Conservation (phyloP, 2,113 vertebrate species). For the Todiramphus saurophagus region DNA sequence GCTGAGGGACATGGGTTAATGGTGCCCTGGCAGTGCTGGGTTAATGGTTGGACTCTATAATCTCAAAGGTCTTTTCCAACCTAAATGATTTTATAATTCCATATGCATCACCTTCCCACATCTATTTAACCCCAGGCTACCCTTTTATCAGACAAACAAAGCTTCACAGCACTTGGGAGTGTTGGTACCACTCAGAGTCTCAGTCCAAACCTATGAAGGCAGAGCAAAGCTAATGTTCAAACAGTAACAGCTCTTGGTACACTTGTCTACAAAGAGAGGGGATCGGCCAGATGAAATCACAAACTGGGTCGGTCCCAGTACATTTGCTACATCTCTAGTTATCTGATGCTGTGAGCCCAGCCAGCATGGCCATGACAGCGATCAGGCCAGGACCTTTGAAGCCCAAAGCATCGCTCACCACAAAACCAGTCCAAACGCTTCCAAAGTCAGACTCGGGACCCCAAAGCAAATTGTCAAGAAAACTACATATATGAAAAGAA, state of each 20-base stretch:
- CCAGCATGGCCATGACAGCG: neutral
- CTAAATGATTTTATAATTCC: neutral
- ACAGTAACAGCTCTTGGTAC: neutral
- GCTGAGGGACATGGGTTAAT: neutral
- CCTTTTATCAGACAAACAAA: neutral
- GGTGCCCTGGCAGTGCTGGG: neutral
- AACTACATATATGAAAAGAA: neutral
- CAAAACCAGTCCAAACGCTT: fast-evolving
- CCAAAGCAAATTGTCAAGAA: neutral
- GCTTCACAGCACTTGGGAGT: fast-evolving
- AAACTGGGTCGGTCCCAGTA: fast-evolving
- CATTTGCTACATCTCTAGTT: neutral
- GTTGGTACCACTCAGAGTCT: neutral
- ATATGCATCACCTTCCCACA: neutral
- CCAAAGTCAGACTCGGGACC: neutral
- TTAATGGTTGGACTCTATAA: neutral
- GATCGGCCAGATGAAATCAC: neutral
- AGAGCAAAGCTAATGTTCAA: neutral
- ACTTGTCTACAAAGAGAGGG: neutral
- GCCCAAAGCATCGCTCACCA: neutral
- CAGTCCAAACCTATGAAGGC: neutral
- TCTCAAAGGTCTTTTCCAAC: neutral
- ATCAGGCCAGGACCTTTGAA: neutral
- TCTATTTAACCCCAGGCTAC: neutral
- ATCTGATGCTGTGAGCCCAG: neutral